A percentile compares a stretch with the other conserved stretches of the same genome.
phyloP scores from a whole-genome alignment of 2,797 vertebrate species.

The Sciurus carolinensis region DNA sequence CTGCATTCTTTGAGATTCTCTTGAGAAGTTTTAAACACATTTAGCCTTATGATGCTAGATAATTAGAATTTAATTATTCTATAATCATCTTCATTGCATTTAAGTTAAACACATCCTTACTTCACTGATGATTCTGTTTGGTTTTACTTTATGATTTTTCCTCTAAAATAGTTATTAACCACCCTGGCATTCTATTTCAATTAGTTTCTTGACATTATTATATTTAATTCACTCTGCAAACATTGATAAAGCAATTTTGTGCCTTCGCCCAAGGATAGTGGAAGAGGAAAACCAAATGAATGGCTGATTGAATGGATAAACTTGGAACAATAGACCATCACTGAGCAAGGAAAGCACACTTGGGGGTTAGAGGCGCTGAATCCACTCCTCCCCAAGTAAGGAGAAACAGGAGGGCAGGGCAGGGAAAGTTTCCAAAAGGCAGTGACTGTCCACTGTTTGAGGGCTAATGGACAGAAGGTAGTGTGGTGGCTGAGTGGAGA shows the following conservation, averaged over 20 bases:
- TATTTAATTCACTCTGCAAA: neutral
- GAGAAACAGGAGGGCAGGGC: neutral
- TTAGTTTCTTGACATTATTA: neutral
- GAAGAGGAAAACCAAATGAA: neutral
- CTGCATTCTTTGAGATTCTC: neutral
- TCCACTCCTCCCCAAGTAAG: neutral
- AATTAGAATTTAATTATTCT: neutral
- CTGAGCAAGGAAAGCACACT: neutral
- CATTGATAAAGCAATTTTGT: neutral
- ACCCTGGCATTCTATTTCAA: neutral
- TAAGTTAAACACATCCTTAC: neutral
- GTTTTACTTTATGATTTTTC: neutral
- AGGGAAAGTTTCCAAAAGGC: neutral
- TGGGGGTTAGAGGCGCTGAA: neutral
- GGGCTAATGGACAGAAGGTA: too few species aligned
- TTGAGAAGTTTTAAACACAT: neutral
- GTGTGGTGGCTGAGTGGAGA: neutral
- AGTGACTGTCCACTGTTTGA: neutral
- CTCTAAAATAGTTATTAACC: slow-evolving; percentile 1
- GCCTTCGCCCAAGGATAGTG: neutral
- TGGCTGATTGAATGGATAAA: neutral
- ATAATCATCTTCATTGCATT: neutral
- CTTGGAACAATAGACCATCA: neutral
- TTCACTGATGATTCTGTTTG: neutral
- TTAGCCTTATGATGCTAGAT: neutral